Base-by-base conservation (phyloP, 2,888 invertebrate genomes). In the Rhynchonema sp. region DNA sequence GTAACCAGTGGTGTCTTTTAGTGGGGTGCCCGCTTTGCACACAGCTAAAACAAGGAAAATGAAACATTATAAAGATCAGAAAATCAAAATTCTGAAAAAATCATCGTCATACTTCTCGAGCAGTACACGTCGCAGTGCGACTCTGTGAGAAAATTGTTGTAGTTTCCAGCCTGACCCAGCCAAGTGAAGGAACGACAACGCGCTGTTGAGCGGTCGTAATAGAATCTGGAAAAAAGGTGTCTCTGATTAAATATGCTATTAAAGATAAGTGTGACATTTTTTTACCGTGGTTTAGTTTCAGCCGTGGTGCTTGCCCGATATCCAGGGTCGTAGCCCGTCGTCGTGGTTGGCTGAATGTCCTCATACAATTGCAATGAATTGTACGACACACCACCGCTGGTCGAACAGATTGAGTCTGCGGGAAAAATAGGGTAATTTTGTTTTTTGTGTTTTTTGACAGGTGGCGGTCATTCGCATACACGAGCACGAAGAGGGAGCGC, bases 131-230 rank as follows among this genome's bases (percentile, higher is more conserved):
- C 23, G n/a, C 52, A 52, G 3, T 52, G 52, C n/a, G 22, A 9
- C n/a, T n/a, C n/a, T 3, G 52, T 52, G 52, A 52, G 52, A 52
- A 52, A 52, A 23, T 52, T 52, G 52, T 52, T 52, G 52, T 6
- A 20, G n/a, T 52, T 52, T 9, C 52, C 52, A 22, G n/a, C 52
- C 6, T 52, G 52, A 13, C 52, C 52, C 9, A 52, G 38, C 38
- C 38, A 38, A 38, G 38, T 38, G 17, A 38, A 38, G 6, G 6
- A 17, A 27, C 56, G 29, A 56, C 29, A 56, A 13, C 65, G 57
- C 55, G 65, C 64, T 17, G 63, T 65, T 22, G 67, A 65, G 9
- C 64, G 62, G 61, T 69, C 69, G 63, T 68, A 69, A 60, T 67
- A 69, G 70, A 71, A 72, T 20, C 69, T 38, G 38, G 6, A 13